A percentile compares a stretch with the other conserved stretches of the same genome.
These are phyloP conservation scores for Entomyzon cyanotis DNA, from an alignment of 2,113 vertebrate genomes.

Conservation along the genomic window DNA sequence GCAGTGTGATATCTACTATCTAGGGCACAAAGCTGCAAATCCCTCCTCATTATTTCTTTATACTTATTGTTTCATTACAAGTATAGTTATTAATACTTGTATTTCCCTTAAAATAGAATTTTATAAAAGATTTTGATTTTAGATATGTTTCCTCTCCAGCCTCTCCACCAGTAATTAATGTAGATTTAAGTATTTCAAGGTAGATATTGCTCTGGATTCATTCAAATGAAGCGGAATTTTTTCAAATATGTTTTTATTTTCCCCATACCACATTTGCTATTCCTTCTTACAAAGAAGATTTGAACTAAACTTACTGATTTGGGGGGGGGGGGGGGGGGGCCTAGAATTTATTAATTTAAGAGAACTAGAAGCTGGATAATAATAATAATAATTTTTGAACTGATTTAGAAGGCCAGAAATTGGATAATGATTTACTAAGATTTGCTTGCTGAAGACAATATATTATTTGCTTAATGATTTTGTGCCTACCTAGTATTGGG, in stretches of 20 bases:
- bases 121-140: not conserved
- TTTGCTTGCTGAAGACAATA: too few species aligned
- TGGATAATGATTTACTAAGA: too few species aligned
- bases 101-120: not conserved
- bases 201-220: not conserved
- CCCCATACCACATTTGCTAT: accelerated
- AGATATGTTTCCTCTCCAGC: not conserved
- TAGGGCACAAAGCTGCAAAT: not conserved
- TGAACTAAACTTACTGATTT: not conserved
- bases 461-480: too few species aligned
- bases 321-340: too few species aligned
- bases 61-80: not conserved
- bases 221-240: not conserved
- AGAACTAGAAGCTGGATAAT: too few species aligned
- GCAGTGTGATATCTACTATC: not conserved
- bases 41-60: not conserved
- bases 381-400: too few species aligned
- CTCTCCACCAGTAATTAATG: not conserved
- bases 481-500: too few species aligned
- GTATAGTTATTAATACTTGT: not conserved
- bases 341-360: too few species aligned
- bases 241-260: not conserved
- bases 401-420: too few species aligned
- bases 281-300: not conserved
- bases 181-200: too few species aligned